These are phyloP conservation scores for Gastracanthus pulcherrimus DNA, from an alignment of 2,888 invertebrate genomes.

Conservation along the genomic window DNA sequence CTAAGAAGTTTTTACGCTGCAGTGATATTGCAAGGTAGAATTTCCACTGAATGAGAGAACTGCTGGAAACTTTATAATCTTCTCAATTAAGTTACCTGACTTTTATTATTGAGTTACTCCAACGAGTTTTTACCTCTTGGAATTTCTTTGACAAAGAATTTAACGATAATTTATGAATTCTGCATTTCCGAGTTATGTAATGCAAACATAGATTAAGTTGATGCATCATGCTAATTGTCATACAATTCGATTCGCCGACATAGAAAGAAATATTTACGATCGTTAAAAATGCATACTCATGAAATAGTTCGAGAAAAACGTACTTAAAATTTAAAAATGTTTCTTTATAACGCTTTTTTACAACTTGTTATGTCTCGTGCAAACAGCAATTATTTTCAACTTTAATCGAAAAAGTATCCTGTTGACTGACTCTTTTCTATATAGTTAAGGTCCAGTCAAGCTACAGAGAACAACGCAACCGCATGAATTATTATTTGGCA, in stretches of 20 bases:
- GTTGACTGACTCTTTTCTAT: no score
- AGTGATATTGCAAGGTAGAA: conserved; percentile 36
- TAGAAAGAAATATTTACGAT: background rate
- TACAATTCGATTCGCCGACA: background rate
- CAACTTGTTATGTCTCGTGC: no score
- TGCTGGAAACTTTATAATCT: conserved; percentile 48
- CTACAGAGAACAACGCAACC: no score
- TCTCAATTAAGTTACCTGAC: conserved; percentile 37
- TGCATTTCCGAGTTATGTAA: background rate
- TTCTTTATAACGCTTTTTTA: no score
- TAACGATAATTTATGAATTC: background rate
- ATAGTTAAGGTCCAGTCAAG: no score
- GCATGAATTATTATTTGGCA: no score
- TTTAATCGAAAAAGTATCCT: no score
- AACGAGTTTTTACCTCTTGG: conserved; percentile 21
- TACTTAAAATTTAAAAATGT: no score
- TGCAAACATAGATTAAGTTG: background rate
- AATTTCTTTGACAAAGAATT: background rate
- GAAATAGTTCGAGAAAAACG: no score
- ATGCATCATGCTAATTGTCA: no score
- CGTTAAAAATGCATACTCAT: no score
- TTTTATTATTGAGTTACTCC: conserved; percentile 33
- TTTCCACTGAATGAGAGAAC: conserved; percentile 24
- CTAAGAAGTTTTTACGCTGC: conserved; percentile 46
- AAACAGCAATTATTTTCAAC: no score